Base-by-base conservation (phyloP, 1,140 invertebrate species). In the Panagrolaimus sp. region DNA sequence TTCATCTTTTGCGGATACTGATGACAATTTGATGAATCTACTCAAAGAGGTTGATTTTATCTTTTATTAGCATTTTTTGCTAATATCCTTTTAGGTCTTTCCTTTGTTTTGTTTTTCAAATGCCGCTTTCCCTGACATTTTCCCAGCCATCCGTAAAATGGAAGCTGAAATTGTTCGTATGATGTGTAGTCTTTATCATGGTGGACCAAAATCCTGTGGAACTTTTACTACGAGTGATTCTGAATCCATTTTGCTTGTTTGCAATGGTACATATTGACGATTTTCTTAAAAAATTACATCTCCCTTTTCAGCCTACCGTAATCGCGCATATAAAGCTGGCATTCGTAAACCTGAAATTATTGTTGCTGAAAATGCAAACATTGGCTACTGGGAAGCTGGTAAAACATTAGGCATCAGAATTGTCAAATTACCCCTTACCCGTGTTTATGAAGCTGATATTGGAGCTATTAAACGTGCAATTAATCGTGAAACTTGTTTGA, bases 131-230 rank as follows among this genome's bases (percentile, higher is more conserved):
- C 71, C 73, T 43, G 75, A 76, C 5, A 58, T 74, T 17, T 76
- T 62, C 28, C 75, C 94, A 28, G 94, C 94, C 15, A 85, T 95
- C 17, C 90, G 93, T 74, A 96, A 97, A 87, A 97, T 99, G 94
- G 96, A 99, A 86, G 91, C 94, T 0, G 96, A 98, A 86, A 88
- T 98, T 46, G 90, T 98, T 0, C 87, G 90, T 72, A 96, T 97
- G 87, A 87, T 89, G 15, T 89, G 89, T 74, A 87, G 88, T 67
- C 85, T 98, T 58, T 98, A 96, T 84, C 88, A 96, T 83, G 96
- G 95, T 0, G 89, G 89, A 72, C 83, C 87, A 1, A 86, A 91
- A 1, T 85, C 89, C 71, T 96, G 93, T 86, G 95, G 95, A 63
- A 91, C 90, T 38, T 91, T 94, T 85, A 88, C 79, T 9, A 71